Percentiles rank a stretch among this genome's conserved stretches.
These are phyloP conservation scores for Plecotus auritus DNA, from an alignment of 2,113 vertebrate species.

Conservation along the genomic window DNA sequence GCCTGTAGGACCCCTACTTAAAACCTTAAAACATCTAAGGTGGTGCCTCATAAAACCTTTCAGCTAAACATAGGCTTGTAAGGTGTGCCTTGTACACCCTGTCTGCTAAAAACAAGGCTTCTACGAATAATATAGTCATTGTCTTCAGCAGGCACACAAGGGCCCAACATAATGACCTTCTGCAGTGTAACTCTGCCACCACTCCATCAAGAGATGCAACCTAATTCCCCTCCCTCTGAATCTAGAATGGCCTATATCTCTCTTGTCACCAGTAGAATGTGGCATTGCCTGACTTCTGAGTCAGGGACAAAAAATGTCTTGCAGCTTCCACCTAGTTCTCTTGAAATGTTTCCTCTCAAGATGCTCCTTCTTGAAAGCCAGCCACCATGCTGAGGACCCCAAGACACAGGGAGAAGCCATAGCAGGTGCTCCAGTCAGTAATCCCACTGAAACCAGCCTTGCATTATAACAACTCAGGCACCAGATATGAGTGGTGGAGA, in stretches of 20 bases:
- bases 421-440: not conserved
- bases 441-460: not conserved
- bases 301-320: not conserved
- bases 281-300: not conserved
- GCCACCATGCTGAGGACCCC: not conserved
- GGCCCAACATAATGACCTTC: not conserved
- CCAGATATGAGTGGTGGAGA: not conserved
- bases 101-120: not conserved
- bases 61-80: not conserved
- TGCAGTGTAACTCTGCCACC: not conserved
- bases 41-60: not conserved
- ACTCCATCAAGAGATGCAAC: not conserved
- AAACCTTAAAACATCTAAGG: not conserved
- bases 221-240: not conserved
- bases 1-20: not conserved
- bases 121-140: not conserved
- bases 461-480: not conserved
- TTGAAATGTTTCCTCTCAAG: not conserved
- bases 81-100: not conserved
- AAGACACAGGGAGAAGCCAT: not conserved
- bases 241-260: too few species aligned
- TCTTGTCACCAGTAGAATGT: not conserved
- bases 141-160: not conserved
- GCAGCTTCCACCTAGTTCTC: not conserved
- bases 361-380: not conserved